A percentile compares a stretch with the other conserved stretches of the same genome.
phyloP scores from a whole-genome alignment of 2,888 invertebrate species.

The Lepidochitona cinerea region DNA sequence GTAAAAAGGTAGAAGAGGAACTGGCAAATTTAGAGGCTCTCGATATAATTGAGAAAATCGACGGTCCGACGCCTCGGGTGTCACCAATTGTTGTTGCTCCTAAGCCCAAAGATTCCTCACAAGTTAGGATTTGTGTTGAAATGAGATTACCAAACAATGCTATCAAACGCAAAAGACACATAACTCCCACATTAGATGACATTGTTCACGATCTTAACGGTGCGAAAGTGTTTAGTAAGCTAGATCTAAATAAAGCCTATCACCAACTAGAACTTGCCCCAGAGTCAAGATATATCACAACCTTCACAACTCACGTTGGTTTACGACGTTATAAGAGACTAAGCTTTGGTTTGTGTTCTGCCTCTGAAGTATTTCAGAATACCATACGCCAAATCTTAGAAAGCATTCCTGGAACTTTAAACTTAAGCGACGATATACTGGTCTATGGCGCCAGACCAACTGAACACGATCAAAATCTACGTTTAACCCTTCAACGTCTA shows the following conservation, averaged over 20 bases:
- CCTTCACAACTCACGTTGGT: conserved; percentile 34
- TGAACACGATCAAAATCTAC: conserved; percentile 18
- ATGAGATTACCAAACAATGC: conserved; percentile 38
- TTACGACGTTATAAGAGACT: conserved; percentile 27
- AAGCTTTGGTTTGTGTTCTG: conserved; percentile 18
- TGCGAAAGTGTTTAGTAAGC: conserved; percentile 29
- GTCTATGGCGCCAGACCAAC: conserved; percentile 9
- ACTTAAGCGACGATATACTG: conserved; percentile 19
- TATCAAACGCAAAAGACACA: conserved; percentile 34
- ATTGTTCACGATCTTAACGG: conserved; percentile 34
- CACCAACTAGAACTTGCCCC: conserved; percentile 27
- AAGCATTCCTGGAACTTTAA: conserved; percentile 7
- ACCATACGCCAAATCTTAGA: conserved; percentile 5
- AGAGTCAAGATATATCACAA: conserved; percentile 32
- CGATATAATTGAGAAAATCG: conserved; percentile 42
- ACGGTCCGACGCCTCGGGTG: conserved; percentile 44
- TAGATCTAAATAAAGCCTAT: conserved; percentile 34
- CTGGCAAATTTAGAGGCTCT: conserved; percentile 25
- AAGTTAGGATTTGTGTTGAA: conserved; percentile 41
- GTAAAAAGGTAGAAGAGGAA: conserved; percentile 30
- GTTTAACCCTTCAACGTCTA: conserved; percentile 17
- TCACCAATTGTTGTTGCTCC: conserved; percentile 35
- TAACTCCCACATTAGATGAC: conserved; percentile 39
- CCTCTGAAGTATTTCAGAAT: conserved; percentile 19
- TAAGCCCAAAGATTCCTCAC: conserved; percentile 25